Percentiles rank a stretch among this genome's conserved stretches.
Conservation (phyloP, 2,888 invertebrate genomes). For the Orgyia antiqua region DNA sequence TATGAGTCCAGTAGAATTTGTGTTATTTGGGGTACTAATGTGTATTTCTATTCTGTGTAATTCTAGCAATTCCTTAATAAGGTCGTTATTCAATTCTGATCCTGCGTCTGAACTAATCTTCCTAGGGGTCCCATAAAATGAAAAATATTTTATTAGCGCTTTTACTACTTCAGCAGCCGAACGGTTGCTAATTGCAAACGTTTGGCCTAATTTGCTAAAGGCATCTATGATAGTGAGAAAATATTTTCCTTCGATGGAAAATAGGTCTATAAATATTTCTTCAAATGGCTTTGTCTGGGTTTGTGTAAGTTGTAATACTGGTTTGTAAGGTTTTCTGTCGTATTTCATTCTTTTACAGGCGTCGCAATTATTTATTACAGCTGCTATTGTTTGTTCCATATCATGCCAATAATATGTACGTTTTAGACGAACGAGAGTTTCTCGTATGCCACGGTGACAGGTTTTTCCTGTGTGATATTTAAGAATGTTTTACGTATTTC, state of each 20-base stretch:
- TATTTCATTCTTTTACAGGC: conserved; percentile 3
- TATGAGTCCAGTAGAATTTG: not conserved
- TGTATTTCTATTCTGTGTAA: not conserved
- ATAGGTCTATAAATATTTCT: conserved; percentile 3
- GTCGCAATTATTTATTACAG: conserved; percentile 1
- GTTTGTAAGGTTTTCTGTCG: conserved; percentile 2
- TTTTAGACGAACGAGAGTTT: not conserved
- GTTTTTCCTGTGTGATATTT: conserved; percentile 1
- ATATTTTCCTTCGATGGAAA: not conserved
- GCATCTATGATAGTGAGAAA: not conserved
- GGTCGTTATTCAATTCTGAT: not conserved
- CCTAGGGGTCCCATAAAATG: not conserved
- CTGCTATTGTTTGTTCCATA: not conserved
- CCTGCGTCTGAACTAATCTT: not conserved
- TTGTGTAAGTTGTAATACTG: conserved; percentile 2
- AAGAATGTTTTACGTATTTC: not conserved
- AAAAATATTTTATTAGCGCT: not conserved
- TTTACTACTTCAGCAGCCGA: not conserved
- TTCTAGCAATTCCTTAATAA: not conserved
- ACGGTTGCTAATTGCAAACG: not conserved
- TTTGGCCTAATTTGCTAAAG: not conserved
- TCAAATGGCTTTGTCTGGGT: conserved; percentile 1
- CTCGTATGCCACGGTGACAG: conserved; percentile 1
- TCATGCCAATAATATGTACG: not conserved
- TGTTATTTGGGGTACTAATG: not conserved